Conservation (phyloP, 2,113 vertebrate genomes). For the Sinocyclocheilus rhinocerous region DNA sequence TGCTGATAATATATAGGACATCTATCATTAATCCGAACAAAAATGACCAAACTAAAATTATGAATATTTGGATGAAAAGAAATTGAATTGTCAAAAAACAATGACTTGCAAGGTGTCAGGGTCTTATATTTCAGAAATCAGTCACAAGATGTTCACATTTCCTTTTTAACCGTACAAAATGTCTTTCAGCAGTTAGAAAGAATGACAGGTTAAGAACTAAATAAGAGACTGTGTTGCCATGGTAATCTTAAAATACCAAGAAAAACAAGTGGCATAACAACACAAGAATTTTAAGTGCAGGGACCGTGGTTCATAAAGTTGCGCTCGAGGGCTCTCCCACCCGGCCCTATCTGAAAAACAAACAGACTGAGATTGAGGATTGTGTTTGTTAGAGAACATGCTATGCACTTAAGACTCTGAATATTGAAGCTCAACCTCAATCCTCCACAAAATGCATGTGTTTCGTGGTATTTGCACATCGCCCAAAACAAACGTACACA, state of each 20-base stretch:
- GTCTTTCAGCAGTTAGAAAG: background rate
- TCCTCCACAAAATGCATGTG: background rate
- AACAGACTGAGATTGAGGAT: background rate
- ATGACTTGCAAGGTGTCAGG: background rate
- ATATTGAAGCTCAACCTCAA: conserved; percentile 13
- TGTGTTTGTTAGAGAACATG: background rate
- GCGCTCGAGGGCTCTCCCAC: background rate
- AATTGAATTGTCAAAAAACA: background rate
- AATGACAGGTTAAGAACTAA: conserved; percentile 1
- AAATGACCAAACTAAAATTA: background rate
- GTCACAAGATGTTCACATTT: no score
- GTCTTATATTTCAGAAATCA: background rate
- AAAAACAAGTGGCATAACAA: conserved; percentile 2
- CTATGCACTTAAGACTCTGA: conserved; percentile 8
- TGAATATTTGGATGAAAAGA: no score
- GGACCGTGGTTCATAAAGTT: conserved; percentile 1
- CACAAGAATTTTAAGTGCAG: conserved; percentile 30
- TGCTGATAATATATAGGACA: no score
- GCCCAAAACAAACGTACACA: background rate
- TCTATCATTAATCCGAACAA: no score
- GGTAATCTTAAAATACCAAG: background rate
- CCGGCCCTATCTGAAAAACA: background rate
- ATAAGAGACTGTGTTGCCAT: conserved; percentile 7
- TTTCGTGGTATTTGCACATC: background rate
- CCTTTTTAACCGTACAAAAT: background rate